Percentiles rank a stretch among this genome's conserved stretches.
phyloP scores from a whole-genome alignment of 2,888 invertebrate species.

The Thelaira solivaga region DNA sequence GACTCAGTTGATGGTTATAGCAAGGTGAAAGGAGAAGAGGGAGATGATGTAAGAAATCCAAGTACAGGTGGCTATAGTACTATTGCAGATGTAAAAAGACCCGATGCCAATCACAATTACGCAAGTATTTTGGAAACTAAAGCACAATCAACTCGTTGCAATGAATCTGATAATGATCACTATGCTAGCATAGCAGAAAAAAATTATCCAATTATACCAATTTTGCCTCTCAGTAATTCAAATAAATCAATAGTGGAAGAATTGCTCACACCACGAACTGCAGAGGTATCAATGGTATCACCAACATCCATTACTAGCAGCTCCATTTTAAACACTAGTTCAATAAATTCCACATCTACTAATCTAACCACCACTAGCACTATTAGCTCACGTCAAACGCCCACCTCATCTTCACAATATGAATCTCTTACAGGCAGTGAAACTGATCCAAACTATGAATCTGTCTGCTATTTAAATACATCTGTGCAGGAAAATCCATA shows the following conservation, averaged over 20 bases:
- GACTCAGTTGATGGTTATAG: slow-evolving; percentile 70
- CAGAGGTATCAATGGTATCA: slow-evolving; percentile 65
- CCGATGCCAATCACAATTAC: slow-evolving; percentile 72
- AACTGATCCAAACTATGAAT: slow-evolving; percentile 90
- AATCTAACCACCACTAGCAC: slow-evolving; percentile 70
- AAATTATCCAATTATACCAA: slow-evolving; percentile 30
- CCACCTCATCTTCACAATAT: slow-evolving; percentile 83
- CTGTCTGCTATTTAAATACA: slow-evolving; percentile 84
- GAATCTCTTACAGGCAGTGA: slow-evolving; percentile 88
- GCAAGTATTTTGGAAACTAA: slow-evolving; percentile 76
- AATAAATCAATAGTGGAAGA: slow-evolving; percentile 55
- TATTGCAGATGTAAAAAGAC: slow-evolving; percentile 68
- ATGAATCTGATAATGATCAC: slow-evolving; percentile 68
- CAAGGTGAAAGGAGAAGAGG: slow-evolving; percentile 70
- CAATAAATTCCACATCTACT: slow-evolving; percentile 65
- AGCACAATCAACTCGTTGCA: slow-evolving; percentile 28
- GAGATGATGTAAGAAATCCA: slow-evolving; percentile 63
- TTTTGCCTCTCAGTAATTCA: slow-evolving; percentile 50
- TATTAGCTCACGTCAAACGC: slow-evolving; percentile 76
- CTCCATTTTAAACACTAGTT: slow-evolving; percentile 67
- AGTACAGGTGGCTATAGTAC: slow-evolving; percentile 73
- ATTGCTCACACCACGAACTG: slow-evolving; percentile 56
- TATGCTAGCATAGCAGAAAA: slow-evolving; percentile 71
- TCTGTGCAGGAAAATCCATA: slow-evolving; percentile 81
- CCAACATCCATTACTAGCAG: slow-evolving; percentile 70